Percentiles rank a stretch among this genome's conserved stretches.
Conservation (phyloP, 2,888 invertebrate species). For the Ectemnius cavifrons region DNA sequence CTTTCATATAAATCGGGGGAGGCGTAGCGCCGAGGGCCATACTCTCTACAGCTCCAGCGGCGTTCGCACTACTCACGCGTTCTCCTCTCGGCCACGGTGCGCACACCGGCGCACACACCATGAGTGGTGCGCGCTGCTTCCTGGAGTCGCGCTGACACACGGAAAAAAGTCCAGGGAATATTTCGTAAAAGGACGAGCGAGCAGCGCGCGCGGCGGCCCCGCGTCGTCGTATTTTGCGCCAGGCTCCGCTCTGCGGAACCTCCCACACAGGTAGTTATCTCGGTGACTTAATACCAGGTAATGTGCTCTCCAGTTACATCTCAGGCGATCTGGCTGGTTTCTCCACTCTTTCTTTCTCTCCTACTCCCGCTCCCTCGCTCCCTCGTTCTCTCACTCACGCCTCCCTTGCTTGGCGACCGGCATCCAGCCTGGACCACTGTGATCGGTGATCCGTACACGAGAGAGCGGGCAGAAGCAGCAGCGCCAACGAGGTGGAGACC, state of each 20-base stretch:
- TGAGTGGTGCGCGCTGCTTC: slow-evolving; percentile 41
- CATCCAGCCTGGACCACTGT: slow-evolving; percentile 17
- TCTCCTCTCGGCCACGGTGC: slow-evolving; percentile 13
- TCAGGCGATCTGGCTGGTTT: slow-evolving; percentile 62
- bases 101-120: background rate
- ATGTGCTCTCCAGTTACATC: slow-evolving; percentile 74
- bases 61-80: slow-evolving; percentile 16
- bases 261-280: slow-evolving; percentile 75
- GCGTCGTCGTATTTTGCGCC: slow-evolving; percentile 58
- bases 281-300: slow-evolving; percentile 75
- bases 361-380: slow-evolving; percentile 24
- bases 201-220: slow-evolving; percentile 43
- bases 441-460: slow-evolving; percentile 36
- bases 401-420: background rate
- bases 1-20: slow-evolving; percentile 57
- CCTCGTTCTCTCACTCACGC: background rate
- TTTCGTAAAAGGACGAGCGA: slow-evolving; percentile 54
- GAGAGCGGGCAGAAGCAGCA: slow-evolving; percentile 10
- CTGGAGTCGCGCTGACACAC: slow-evolving; percentile 54
- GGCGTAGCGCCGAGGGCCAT: slow-evolving; percentile 26
- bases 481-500: slow-evolving; percentile 8
- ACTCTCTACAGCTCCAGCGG: slow-evolving; percentile 22
- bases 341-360: slow-evolving; percentile 27
- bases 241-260: slow-evolving; percentile 61
- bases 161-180: slow-evolving; percentile 49